phyloP scores from a whole-genome alignment of 2,888 invertebrate species.

The Oeneis ivallda region DNA sequence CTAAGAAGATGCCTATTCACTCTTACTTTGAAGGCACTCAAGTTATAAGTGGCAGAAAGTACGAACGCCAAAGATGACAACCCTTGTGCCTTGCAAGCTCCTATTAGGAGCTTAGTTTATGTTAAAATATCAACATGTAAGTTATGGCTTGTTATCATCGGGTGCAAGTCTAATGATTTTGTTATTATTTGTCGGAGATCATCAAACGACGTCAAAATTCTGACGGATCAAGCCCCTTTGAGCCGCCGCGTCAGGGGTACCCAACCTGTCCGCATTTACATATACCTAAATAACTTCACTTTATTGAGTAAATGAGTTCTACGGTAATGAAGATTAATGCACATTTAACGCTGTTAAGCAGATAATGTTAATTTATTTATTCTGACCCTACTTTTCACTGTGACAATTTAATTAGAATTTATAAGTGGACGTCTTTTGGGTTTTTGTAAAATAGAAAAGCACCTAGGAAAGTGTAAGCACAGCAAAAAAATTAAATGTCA shows the following conservation, averaged over 20 bases:
- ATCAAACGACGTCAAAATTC: slow-evolving; percentile 77
- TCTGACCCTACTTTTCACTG: slow-evolving; percentile 19
- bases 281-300: slow-evolving; percentile 60
- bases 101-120: too few species aligned
- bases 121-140: background rate
- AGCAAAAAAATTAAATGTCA: too few species aligned
- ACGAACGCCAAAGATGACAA: too few species aligned
- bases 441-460: too few species aligned
- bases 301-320: slow-evolving; percentile 38
- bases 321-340: slow-evolving; percentile 54
- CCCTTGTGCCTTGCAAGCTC: too few species aligned
- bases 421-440: background rate
- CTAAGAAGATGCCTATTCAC: too few species aligned
- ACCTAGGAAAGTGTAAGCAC: too few species aligned
- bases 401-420: slow-evolving; percentile 27
- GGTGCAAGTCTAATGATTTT: slow-evolving; percentile 52
- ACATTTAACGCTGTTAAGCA: slow-evolving; percentile 43
- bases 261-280: slow-evolving; percentile 61
- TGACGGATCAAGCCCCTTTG: slow-evolving; percentile 66
- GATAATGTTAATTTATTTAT: slow-evolving; percentile 34
- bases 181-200: slow-evolving; percentile 74
- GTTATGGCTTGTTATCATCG: slow-evolving; percentile 30
- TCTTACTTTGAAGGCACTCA: too few species aligned
- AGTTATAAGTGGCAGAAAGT: too few species aligned
- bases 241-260: slow-evolving; percentile 64